Conservation (phyloP, 2,888 invertebrate genomes). For the Brachyopa scutellaris region DNA sequence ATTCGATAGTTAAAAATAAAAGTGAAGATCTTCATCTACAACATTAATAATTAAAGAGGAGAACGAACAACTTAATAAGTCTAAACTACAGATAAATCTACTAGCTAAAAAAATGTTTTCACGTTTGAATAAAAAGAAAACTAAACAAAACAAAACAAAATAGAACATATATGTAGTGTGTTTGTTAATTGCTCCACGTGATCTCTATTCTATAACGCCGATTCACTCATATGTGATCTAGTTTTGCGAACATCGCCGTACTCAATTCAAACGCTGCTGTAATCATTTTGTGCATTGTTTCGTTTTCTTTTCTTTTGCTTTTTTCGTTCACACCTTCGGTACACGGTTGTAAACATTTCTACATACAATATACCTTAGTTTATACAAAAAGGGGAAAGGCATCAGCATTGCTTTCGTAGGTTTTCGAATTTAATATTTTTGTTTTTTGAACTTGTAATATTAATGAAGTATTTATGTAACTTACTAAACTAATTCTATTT, state of each 20-base stretch:
- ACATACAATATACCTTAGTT: slow-evolving; percentile 24
- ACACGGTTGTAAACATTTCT: slow-evolving; percentile 14
- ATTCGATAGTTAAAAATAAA: slow-evolving; percentile 56
- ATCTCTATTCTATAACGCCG: too few species aligned
- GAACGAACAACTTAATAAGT: slow-evolving; percentile 52
- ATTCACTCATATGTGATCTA: too few species aligned
- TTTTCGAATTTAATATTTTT: slow-evolving; percentile 31
- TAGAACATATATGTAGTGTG: too few species aligned
- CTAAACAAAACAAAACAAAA: too few species aligned
- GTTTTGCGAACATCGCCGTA: too few species aligned
- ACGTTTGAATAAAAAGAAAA: too few species aligned
- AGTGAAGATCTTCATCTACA: slow-evolving; percentile 34
- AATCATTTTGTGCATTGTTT: too few species aligned
- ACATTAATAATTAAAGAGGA: slow-evolving; percentile 40
- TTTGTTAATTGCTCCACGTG: too few species aligned
- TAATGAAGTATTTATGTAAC: slow-evolving; percentile 63
- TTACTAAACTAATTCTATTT: slow-evolving; percentile 71
- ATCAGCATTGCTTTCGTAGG: slow-evolving; percentile 58
- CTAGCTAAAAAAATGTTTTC: background rate
- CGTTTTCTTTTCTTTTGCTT: too few species aligned
- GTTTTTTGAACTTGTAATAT: slow-evolving; percentile 63
- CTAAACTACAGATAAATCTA: slow-evolving; percentile 41
- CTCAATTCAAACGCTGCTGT: too few species aligned
- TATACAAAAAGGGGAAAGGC: slow-evolving; percentile 43
- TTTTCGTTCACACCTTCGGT: background rate